phyloP scores from a whole-genome alignment of 2,113 vertebrate genomes.

The Paracanthobrama guichenoti region DNA sequence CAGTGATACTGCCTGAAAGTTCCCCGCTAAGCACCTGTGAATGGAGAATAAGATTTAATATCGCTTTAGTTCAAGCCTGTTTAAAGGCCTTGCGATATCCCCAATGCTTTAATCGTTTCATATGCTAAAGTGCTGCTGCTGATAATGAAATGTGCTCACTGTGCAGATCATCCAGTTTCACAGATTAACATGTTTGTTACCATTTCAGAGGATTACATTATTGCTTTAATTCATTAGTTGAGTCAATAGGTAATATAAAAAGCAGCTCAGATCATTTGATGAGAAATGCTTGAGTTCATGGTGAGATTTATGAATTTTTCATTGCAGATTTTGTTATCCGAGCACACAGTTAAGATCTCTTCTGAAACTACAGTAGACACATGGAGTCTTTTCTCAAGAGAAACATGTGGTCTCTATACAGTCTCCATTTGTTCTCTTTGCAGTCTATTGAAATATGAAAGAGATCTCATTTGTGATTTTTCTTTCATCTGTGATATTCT shows the following conservation, averaged over 20 bases:
- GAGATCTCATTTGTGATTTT: too few species aligned
- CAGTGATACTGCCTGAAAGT: background rate
- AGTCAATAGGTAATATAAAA: background rate
- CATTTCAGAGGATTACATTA: conserved; percentile 9
- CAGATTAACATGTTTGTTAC: background rate
- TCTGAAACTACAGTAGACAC: too few species aligned
- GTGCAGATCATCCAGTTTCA: background rate
- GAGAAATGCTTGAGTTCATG: background rate
- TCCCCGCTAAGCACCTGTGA: background rate
- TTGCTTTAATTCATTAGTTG: background rate
- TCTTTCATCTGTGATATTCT: background rate
- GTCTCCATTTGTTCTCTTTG: too few species aligned
- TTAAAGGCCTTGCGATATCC: background rate
- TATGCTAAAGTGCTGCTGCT: background rate
- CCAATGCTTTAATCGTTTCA: background rate
- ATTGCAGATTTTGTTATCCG: background rate
- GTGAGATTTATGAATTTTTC: background rate
- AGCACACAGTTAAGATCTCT: too few species aligned
- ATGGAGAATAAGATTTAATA: background rate
- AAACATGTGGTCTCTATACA: background rate
- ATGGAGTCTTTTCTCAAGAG: background rate
- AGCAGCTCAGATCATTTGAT: background rate
- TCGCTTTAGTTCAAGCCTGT: background rate
- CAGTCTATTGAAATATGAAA: too few species aligned
- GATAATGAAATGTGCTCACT: background rate